These are phyloP conservation scores for Brachionus plicatilis DNA, from an alignment of 1,140 invertebrate genomes.

Conservation along the genomic window DNA sequence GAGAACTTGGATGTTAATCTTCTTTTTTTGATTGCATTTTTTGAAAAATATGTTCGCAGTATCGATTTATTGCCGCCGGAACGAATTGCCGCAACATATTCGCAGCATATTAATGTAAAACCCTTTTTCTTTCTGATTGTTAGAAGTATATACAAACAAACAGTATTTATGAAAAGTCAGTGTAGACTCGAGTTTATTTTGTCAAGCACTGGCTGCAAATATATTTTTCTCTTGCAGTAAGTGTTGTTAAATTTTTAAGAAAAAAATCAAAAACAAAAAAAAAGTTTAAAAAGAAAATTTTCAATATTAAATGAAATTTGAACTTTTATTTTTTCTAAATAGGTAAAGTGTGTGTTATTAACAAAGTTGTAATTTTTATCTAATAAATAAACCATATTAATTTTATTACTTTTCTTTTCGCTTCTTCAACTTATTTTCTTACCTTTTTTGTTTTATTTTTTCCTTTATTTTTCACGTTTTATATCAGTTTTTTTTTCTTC, in stretches of 20 bases:
- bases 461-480: slow-evolving; percentile 1
- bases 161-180: not conserved
- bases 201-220: not conserved
- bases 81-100: not conserved
- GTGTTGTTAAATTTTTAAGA: not conserved
- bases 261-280: not conserved
- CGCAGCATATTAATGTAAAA: slow-evolving; percentile 16
- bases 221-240: not conserved
- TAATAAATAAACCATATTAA: not conserved
- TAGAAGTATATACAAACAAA: not conserved
- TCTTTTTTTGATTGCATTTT: not conserved
- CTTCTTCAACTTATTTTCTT: not conserved
- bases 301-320: not conserved
- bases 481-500: not conserved
- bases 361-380: not conserved
- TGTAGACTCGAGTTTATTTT: not conserved
- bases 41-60: not conserved
- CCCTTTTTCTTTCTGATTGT: not conserved
- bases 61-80: not conserved
- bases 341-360: not conserved
- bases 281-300: not conserved
- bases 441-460: not conserved
- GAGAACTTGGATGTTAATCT: not conserved
- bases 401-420: not conserved
- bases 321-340: not conserved